Base-by-base conservation (phyloP, 1,140 invertebrate genomes). In the Panulirus ornatus region DNA sequence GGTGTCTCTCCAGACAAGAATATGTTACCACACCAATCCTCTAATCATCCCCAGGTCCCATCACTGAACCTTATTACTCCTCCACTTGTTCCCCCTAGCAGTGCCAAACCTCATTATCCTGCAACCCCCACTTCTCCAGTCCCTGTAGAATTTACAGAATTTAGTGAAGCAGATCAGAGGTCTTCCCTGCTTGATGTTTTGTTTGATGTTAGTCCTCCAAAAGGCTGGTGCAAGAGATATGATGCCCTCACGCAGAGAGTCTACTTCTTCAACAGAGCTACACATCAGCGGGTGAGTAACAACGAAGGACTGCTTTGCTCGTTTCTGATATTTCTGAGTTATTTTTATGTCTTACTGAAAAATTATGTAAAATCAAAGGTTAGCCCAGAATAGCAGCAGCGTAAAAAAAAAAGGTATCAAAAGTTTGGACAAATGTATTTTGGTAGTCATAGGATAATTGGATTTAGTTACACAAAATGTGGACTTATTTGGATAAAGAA, bases 71-170 rank as follows among this genome's bases (percentile, higher is more conserved):
- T 42, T 3, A 8, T 42, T 9, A 63, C 84, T 11, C 71, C 84
- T 38, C 85, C 85, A n/a, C 8, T 51, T 8, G 84, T 58, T 22
- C 85, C 85, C 38, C 85, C 85, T 16, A 79, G 75, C 54, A 88
- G 85, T 88, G 85, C 85, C 76, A 88, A 86, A 40, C 84, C 84
- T 22, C 27, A 71, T 36, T 47, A 58, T 14, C 84, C 84, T 27
- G n/a, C 84, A 44, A 85, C 84, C 34, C 84, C 84, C 19, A 87
- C 82, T 6, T 71, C 82, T 27, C 82, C 82, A 36, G 71, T 47
- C 30, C 40, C 71, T 0, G 34, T 73, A 3, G 84, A 86, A 30
- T 86, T 38, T 34, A 34, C 85, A 14, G 85, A 88, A 16, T 51
- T 66, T 36, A 63, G 14, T 70, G 47, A 58, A 0, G 36, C 34